Percentiles rank a stretch among this genome's conserved stretches.
These are phyloP conservation scores for Dynastes maya DNA, from an alignment of 2,888 invertebrate species.

Conservation along the genomic window DNA sequence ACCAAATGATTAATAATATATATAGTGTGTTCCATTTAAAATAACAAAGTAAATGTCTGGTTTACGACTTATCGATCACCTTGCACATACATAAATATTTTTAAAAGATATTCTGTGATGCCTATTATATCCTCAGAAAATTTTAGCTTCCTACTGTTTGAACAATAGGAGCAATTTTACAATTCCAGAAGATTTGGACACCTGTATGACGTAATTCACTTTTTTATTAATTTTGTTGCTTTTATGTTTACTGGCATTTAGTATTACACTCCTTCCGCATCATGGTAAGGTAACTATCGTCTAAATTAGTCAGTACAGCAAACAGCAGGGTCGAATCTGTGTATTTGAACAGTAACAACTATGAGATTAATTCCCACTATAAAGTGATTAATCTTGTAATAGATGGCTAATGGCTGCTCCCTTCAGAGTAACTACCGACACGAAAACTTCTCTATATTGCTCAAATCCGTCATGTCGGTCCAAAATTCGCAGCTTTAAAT, in stretches of 20 bases:
- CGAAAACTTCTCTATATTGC: slow-evolving; percentile 2
- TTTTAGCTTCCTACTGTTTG: too few relatives aligned
- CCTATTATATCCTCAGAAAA: too few relatives aligned
- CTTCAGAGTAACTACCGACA: slow-evolving; percentile 1
- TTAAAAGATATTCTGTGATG: too few relatives aligned
- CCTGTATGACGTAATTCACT: too few relatives aligned
- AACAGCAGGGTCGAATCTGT: slow-evolving; percentile 4
- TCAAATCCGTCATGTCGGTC: slow-evolving; percentile 49
- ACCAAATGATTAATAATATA: too few relatives aligned
- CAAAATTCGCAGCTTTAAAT: slow-evolving; percentile 55
- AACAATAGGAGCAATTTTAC: too few relatives aligned
- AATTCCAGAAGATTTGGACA: too few relatives aligned
- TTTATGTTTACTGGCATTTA: not conserved
- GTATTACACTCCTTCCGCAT: not conserved
- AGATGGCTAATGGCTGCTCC: slow-evolving; percentile 25
- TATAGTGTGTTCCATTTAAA: too few relatives aligned
- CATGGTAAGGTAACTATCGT: not conserved
- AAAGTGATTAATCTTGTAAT: slow-evolving; percentile 33
- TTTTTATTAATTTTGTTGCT: too few relatives aligned
- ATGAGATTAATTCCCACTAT: slow-evolving; percentile 12
- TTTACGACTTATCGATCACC: too few relatives aligned
- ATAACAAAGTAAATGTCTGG: too few relatives aligned
- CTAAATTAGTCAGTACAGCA: slow-evolving; percentile 2
- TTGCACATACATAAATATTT: too few relatives aligned
- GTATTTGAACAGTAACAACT: slow-evolving; percentile 8